Percentiles rank a stretch among this genome's conserved stretches.
Conservation (phyloP, 2,797 vertebrate genomes). For the Cossypha caffra region DNA sequence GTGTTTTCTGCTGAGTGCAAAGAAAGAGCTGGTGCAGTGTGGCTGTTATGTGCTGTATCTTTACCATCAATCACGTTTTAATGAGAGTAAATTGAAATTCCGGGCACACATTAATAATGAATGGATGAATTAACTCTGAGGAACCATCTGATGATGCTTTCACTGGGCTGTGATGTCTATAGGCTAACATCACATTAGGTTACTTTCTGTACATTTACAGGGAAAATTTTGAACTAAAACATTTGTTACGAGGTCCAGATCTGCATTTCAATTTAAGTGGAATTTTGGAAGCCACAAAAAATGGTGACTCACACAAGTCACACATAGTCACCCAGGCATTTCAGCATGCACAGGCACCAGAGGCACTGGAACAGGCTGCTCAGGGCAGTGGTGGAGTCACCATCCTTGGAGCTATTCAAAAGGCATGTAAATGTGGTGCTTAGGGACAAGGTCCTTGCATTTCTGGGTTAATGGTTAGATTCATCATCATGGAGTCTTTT, state of each 20-base stretch:
- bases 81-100: conserved; percentile 73
- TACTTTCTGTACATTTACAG: neutral
- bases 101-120: conserved; percentile 72
- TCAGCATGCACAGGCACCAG: neutral
- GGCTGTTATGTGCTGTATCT: conserved; percentile 44
- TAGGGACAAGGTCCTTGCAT: neutral
- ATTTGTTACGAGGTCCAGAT: neutral
- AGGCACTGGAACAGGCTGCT: neutral
- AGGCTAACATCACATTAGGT: neutral
- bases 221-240: neutral
- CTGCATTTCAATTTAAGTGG: neutral
- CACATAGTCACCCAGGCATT: neutral
- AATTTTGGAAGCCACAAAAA: neutral
- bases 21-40: neutral
- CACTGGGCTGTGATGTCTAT: conserved; percentile 19
- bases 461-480: neutral
- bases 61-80: conserved; percentile 67
- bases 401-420: neutral
- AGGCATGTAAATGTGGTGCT: neutral
- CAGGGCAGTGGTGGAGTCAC: neutral
- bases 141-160: conserved; percentile 51
- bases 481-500: neutral
- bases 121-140: conserved; percentile 65
- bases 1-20: conserved; percentile 1
- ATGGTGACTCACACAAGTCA: accelerated